Evolutionary conservation across 1,140 invertebrate species (phyloP).

Genomic region (Vollenhovia emeryi): DNA sequence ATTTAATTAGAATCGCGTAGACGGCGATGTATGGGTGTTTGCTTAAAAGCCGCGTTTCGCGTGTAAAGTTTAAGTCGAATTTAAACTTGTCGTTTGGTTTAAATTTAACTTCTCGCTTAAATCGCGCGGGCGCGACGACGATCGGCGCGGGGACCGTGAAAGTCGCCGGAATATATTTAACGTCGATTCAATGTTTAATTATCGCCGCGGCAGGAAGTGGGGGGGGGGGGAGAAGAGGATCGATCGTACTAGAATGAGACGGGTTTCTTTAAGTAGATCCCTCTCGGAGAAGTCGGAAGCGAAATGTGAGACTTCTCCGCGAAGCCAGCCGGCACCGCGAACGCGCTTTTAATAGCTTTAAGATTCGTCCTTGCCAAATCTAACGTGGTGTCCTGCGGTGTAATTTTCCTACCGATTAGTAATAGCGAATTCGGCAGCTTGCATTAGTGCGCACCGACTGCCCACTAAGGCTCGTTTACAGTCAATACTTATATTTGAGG

Average conservation of each 20-base stretch:
- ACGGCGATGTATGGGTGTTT: constrained; percentile 5
- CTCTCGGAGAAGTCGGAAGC: constrained; percentile 32
- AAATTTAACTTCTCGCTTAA: constrained; percentile 43
- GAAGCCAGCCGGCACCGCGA: neutral
- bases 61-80: constrained; percentile 35
- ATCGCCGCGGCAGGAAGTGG: neutral
- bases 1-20: constrained; percentile 35
- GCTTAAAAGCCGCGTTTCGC: constrained; percentile 8
- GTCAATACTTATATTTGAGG: no score
- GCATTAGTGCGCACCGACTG: no score
- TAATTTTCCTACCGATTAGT: neutral
- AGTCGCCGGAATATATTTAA: constrained; percentile 49
- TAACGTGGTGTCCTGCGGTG: neutral
- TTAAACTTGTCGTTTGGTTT: constrained; percentile 43
- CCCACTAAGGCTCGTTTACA: no score
- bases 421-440: no score
- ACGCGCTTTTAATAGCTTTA: constrained; percentile 25
- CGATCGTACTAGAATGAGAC: constrained; percentile 38
- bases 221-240: neutral
- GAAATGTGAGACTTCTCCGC: constrained; percentile 25
- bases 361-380: neutral
- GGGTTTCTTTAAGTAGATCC: constrained; percentile 34
- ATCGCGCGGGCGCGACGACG: neutral
- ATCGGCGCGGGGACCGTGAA: neutral
- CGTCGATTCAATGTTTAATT: constrained; percentile 46